Conservation (phyloP, 2,797 vertebrate species). For the Thamnophis elegans region DNA sequence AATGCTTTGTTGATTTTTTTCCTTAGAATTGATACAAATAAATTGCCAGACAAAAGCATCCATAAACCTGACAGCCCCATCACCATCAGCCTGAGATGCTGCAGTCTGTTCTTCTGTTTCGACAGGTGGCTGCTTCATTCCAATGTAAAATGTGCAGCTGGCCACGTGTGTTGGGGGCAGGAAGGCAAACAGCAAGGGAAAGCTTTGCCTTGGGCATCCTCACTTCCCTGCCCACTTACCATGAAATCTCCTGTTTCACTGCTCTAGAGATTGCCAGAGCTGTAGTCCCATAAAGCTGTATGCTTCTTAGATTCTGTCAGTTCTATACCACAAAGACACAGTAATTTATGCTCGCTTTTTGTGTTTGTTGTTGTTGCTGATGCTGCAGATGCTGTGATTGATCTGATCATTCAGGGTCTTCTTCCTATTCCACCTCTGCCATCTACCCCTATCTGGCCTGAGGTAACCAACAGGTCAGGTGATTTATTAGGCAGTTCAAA, state of each 20-base stretch:
- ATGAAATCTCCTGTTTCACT: not conserved
- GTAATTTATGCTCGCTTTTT: not conserved
- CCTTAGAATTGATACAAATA: not conserved
- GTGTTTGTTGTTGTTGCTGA: not conserved
- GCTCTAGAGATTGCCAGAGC: not conserved
- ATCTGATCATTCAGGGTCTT: not conserved
- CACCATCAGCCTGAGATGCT: not conserved
- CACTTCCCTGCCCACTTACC: not conserved
- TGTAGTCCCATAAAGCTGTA: not conserved
- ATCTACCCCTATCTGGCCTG: not conserved
- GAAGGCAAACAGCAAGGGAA: not conserved
- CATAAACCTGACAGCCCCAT: not conserved
- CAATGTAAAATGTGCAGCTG: not conserved
- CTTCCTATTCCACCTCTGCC: not conserved
- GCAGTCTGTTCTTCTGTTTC: not conserved
- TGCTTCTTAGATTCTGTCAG: not conserved
- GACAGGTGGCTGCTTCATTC: not conserved
- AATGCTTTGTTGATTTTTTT: not conserved
- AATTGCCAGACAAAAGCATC: not conserved
- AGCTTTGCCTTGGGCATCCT: not conserved
- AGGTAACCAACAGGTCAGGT: rapidly evolving
- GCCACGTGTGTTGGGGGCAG: not conserved
- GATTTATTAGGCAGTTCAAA: conserved; percentile 21
- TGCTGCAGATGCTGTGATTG: not conserved
- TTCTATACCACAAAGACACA: not conserved